Evolutionary conservation across 1,140 invertebrate genomes (phyloP).

Genomic region (Galendromus occidentalis): DNA sequence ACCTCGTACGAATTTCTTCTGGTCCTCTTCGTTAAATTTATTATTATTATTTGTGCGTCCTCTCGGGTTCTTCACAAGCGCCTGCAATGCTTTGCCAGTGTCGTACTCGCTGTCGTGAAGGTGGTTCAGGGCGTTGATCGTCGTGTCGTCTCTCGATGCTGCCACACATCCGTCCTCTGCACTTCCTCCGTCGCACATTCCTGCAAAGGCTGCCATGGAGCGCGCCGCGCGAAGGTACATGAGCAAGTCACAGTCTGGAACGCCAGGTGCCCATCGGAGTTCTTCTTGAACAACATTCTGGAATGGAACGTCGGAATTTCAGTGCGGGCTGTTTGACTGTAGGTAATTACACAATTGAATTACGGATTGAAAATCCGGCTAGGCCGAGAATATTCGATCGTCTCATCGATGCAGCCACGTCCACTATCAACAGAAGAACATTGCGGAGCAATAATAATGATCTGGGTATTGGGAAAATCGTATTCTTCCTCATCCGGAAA

Average conservation of each 20-base stretch:
- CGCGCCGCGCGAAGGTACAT: conserved; percentile 91
- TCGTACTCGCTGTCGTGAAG: conserved; percentile 85
- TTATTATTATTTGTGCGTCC: neutral
- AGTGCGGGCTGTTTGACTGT: too few species aligned
- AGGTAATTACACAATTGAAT: too few species aligned
- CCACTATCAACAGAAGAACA: too few species aligned
- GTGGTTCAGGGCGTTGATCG: conserved; percentile 70
- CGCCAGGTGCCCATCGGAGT: conserved; percentile 60
- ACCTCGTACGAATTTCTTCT: conserved; percentile 92
- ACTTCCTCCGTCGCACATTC: conserved; percentile 93
- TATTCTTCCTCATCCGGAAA: too few species aligned
- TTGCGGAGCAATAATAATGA: too few species aligned
- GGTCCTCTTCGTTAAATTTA: conserved; percentile 14
- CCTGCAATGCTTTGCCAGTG: conserved; percentile 59
- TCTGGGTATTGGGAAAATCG: too few species aligned
- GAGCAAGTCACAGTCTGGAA: conserved; percentile 76
- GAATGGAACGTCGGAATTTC: too few species aligned
- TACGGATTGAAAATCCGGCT: too few species aligned
- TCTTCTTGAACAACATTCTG: neutral
- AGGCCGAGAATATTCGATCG: too few species aligned
- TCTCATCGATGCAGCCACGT: too few species aligned
- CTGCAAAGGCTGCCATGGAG: conserved; percentile 63
- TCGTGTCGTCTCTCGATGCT: conserved; percentile 85
- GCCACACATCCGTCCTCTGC: conserved; percentile 89
- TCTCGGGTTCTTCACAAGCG: conserved; percentile 5